Evolutionary conservation across 2,888 invertebrate species (phyloP).

Genomic region (Apotomis turbidana): DNA sequence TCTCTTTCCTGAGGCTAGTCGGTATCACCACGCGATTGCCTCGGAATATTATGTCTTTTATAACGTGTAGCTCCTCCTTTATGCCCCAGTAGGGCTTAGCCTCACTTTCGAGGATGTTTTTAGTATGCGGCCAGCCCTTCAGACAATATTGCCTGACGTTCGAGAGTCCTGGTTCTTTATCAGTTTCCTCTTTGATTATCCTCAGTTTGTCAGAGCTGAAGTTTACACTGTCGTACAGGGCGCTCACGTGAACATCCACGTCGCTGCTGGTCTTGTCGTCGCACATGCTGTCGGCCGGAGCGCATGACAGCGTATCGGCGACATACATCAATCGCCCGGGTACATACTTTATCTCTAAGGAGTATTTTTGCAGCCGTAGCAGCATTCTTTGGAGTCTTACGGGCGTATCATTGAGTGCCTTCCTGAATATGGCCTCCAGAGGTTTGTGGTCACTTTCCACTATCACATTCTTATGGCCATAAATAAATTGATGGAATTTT

Average conservation of each 20-base stretch:
- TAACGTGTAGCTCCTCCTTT: neutral
- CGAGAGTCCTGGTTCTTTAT: no score
- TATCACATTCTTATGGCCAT: slow-evolving; percentile 38
- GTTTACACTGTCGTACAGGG: no score
- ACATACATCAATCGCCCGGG: slow-evolving; percentile 50
- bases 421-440: slow-evolving; percentile 50
- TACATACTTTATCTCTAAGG: slow-evolving; percentile 46
- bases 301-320: slow-evolving; percentile 46
- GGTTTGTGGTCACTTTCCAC: slow-evolving; percentile 53
- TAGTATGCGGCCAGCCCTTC: slow-evolving; percentile 29
- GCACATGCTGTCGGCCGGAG: no score
- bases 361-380: slow-evolving; percentile 47
- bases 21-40: neutral
- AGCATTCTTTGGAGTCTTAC: slow-evolving; percentile 49
- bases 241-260: no score
- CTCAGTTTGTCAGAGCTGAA: no score
- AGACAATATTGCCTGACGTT: no score
- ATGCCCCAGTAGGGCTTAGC: no score
- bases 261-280: no score
- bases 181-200: no score
- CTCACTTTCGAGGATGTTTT: neutral
- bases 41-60: neutral
- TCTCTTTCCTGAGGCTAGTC: neutral
- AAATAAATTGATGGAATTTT: slow-evolving; percentile 25
- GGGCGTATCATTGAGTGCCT: slow-evolving; percentile 44